Evolutionary conservation across 2,888 invertebrate species (phyloP).

Genomic region (Erebia ligea): DNA sequence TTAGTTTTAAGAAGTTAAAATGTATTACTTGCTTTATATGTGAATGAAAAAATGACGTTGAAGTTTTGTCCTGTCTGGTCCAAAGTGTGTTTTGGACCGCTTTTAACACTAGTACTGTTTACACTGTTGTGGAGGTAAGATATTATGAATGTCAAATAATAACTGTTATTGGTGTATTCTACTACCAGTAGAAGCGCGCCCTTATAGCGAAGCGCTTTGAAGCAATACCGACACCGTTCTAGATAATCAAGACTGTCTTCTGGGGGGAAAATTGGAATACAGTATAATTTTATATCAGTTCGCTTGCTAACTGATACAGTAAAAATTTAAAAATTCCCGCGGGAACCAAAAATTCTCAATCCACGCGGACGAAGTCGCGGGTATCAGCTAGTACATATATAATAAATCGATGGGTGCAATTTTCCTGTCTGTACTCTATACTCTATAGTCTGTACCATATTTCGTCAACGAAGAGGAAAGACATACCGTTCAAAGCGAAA

Average conservation of each 20-base stretch:
- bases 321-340: too few relatives aligned
- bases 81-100: too few relatives aligned
- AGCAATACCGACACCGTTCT: not conserved
- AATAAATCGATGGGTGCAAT: too few relatives aligned
- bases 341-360: too few relatives aligned
- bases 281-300: slow-evolving; percentile 3
- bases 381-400: too few relatives aligned
- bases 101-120: not conserved
- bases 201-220: not conserved
- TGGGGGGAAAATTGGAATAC: not conserved
- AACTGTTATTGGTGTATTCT: not conserved
- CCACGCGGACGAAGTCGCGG: not conserved
- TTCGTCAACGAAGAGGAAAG: not conserved
- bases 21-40: too few relatives aligned
- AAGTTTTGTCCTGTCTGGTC: too few relatives aligned
- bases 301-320: not conserved
- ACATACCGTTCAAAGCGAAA: too few relatives aligned
- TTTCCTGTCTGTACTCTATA: too few relatives aligned
- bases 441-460: not conserved
- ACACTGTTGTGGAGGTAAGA: not conserved
- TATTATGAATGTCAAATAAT: not conserved
- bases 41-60: too few relatives aligned
- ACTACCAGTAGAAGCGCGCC: not conserved
- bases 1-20: too few relatives aligned
- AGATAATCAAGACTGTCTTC: slow-evolving; percentile 12